These are phyloP conservation scores for Octopus sinensis DNA, from an alignment of 1,140 invertebrate genomes.

Conservation along the genomic window DNA sequence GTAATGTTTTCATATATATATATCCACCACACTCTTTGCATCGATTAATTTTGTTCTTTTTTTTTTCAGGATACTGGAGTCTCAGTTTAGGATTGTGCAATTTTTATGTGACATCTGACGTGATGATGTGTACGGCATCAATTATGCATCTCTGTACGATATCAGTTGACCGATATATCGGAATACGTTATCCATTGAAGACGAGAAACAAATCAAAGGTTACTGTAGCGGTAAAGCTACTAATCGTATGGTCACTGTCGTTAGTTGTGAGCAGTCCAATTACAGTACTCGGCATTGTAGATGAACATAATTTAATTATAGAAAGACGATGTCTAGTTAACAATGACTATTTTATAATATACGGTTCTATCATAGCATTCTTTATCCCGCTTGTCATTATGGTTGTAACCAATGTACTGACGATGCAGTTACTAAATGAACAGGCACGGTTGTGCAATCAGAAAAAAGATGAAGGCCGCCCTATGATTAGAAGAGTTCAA, in stretches of 20 bases:
- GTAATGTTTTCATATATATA: no score
- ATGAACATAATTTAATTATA: constrained; percentile 56
- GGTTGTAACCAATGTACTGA: constrained; percentile 87
- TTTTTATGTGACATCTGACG: constrained; percentile 90
- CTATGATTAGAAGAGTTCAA: constrained; percentile 45
- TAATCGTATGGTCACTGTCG: constrained; percentile 85
- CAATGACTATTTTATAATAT: constrained; percentile 72
- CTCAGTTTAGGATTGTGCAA: constrained; percentile 86
- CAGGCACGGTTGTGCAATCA: constrained; percentile 42
- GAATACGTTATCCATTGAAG: constrained; percentile 84
- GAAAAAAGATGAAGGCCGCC: constrained; percentile 35
- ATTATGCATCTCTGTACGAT: constrained; percentile 69
- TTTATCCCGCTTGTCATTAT: constrained; percentile 93
- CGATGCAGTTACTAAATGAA: constrained; percentile 65
- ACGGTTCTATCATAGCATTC: constrained; percentile 90
- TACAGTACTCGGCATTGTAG: constrained; percentile 75
- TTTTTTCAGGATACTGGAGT: constrained; percentile 83
- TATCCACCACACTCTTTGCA: no score
- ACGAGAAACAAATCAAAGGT: constrained; percentile 70
- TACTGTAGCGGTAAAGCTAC: constrained; percentile 80
- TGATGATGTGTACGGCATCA: constrained; percentile 86
- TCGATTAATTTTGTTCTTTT: not conserved
- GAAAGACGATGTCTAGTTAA: constrained; percentile 67
- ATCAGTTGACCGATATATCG: constrained; percentile 68
- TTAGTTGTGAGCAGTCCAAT: constrained; percentile 84